A percentile compares a stretch with the other conserved stretches of the same genome.
These are phyloP conservation scores for Teleiodes luculella DNA, from an alignment of 2,888 invertebrate species.

Conservation along the genomic window DNA sequence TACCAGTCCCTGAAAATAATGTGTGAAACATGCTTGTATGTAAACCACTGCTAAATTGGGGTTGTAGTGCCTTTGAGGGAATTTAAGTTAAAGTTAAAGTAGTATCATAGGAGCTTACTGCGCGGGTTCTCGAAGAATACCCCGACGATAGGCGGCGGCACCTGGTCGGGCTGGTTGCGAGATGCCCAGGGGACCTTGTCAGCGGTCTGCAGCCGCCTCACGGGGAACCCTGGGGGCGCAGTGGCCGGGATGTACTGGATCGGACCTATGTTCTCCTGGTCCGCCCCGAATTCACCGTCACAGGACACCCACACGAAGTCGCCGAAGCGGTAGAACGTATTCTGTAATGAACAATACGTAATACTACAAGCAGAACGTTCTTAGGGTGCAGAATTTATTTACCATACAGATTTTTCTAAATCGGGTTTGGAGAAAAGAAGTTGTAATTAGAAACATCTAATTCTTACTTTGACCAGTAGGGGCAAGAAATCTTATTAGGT, in stretches of 20 bases:
- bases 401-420: too few relatives aligned
- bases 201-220: conserved; percentile 58
- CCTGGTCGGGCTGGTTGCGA: conserved; percentile 52
- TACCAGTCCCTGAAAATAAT: too few relatives aligned
- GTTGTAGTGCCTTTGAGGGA: too few relatives aligned
- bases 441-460: too few relatives aligned
- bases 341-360: background rate
- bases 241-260: conserved; percentile 83
- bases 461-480: too few relatives aligned
- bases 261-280: conserved; percentile 86
- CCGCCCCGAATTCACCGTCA: conserved; percentile 86
- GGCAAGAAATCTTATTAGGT: too few relatives aligned
- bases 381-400: too few relatives aligned
- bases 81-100: too few relatives aligned
- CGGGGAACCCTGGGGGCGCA: conserved; percentile 78
- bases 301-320: conserved; percentile 90
- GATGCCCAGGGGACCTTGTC: conserved; percentile 56
- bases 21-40: too few relatives aligned
- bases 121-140: conserved; percentile 65
- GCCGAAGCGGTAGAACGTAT: conserved; percentile 52
- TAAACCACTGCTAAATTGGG: too few relatives aligned
- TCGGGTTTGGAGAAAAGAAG: too few relatives aligned
- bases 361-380: too few relatives aligned
- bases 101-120: conserved; percentile 40
- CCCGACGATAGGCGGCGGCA: conserved; percentile 57